A percentile compares a stretch with the other conserved stretches of the same genome.
Evolutionary conservation across 2,113 vertebrate genomes (phyloP).

Genomic region (Channa maculata): DNA sequence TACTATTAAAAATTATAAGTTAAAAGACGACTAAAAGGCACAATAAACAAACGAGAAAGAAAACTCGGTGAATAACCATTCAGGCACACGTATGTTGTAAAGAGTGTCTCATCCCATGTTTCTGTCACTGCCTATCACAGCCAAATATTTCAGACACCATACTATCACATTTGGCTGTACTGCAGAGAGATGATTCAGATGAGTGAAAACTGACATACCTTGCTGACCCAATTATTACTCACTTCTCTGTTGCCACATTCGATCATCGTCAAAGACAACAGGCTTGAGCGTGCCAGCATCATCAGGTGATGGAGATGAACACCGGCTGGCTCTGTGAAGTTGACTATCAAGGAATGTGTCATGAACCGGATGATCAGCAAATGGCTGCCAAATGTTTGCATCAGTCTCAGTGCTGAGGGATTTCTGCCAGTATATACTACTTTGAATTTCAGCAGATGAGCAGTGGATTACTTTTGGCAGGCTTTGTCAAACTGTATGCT

Average conservation of each 20-base stretch:
- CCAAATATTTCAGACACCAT: slow-evolving; percentile 65
- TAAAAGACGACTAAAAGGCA: background rate
- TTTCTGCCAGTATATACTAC: slow-evolving; percentile 59
- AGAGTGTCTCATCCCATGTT: slow-evolving; percentile 40
- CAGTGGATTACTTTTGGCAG: slow-evolving; percentile 55
- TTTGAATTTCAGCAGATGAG: slow-evolving; percentile 63
- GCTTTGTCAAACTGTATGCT: slow-evolving; percentile 46
- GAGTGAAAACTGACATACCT: slow-evolving; percentile 74
- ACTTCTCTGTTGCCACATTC: slow-evolving; percentile 74
- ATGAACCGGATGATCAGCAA: slow-evolving; percentile 72
- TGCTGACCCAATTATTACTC: slow-evolving; percentile 81
- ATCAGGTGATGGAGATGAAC: slow-evolving; percentile 75
- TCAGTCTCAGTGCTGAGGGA: slow-evolving; percentile 58
- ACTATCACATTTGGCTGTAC: slow-evolving; percentile 63
- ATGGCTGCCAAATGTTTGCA: slow-evolving; percentile 74
- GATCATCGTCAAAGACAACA: slow-evolving; percentile 72
- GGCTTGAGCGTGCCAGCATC: slow-evolving; percentile 67
- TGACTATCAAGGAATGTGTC: slow-evolving; percentile 77
- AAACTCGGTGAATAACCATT: slow-evolving; percentile 6
- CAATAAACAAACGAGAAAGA: background rate
- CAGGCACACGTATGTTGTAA: slow-evolving; percentile 33
- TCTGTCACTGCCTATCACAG: slow-evolving; percentile 57
- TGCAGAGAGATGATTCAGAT: slow-evolving; percentile 73
- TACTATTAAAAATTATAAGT: background rate
- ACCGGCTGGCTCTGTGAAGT: slow-evolving; percentile 74